These are phyloP conservation scores for Antennarius maculatus DNA, from an alignment of 2,797 vertebrate genomes.

Conservation along the genomic window DNA sequence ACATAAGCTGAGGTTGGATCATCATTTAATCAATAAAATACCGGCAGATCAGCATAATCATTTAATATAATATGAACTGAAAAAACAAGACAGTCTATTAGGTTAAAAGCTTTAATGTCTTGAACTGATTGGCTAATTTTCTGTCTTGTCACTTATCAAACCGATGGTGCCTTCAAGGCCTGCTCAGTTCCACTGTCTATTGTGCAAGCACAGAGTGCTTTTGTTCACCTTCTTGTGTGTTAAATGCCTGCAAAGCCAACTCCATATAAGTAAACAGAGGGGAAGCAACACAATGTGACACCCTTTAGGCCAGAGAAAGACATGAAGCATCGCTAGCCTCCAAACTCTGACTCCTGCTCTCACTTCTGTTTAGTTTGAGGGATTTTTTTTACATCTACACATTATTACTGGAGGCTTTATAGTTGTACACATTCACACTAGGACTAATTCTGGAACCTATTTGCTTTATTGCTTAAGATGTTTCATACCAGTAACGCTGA, in stretches of 20 bases:
- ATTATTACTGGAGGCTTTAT: background rate
- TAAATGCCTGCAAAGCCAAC: conserved; percentile 11
- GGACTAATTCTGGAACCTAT: background rate
- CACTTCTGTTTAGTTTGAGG: conserved; percentile 10
- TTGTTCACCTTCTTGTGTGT: conserved; percentile 15
- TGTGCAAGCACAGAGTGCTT: background rate
- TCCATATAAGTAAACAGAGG: background rate
- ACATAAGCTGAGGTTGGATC: background rate
- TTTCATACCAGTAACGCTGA: too few relatives aligned
- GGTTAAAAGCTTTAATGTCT: background rate
- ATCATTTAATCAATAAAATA: background rate
- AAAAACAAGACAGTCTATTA: background rate
- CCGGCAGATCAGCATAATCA: background rate
- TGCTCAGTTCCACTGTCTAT: background rate
- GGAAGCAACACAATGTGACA: too few relatives aligned
- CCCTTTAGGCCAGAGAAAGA: too few relatives aligned
- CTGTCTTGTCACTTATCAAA: background rate
- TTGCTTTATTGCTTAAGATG: too few relatives aligned
- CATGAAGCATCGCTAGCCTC: too few relatives aligned
- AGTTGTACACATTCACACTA: background rate
- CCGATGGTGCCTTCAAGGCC: background rate
- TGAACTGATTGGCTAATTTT: background rate
- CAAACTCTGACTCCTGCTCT: conserved; percentile 15
- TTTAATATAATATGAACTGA: too few relatives aligned
- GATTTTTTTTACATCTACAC: background rate